phyloP scores from a whole-genome alignment of 2,113 vertebrate genomes.

The Lichenostomus cassidix region DNA sequence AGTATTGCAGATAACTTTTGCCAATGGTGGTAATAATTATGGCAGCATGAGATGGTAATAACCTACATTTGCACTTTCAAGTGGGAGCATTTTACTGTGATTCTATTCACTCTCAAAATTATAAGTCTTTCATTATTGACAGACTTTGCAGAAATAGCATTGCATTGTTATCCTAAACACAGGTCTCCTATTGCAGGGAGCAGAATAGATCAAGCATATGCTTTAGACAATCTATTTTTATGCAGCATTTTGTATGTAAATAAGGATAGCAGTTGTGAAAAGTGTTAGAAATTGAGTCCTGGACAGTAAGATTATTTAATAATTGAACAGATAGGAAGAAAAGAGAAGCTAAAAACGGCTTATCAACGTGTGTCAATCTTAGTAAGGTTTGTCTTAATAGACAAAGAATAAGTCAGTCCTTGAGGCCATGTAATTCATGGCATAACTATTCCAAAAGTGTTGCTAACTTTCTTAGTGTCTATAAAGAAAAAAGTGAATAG shows the following conservation, averaged over 20 bases:
- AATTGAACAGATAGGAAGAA: neutral
- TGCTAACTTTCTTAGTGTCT: neutral
- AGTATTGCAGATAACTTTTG: constrained; percentile 35
- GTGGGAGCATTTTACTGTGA: neutral
- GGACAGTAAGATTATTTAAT: neutral
- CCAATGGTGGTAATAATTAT: neutral
- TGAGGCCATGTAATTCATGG: neutral
- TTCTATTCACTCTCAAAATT: neutral
- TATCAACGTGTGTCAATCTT: neutral
- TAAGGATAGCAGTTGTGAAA: neutral
- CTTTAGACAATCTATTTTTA: neutral
- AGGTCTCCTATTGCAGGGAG: neutral
- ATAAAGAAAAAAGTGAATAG: neutral
- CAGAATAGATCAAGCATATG: neutral
- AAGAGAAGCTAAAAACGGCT: neutral
- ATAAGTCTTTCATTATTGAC: constrained; percentile 21
- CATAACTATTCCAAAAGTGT: neutral
- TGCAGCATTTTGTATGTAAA: constrained; percentile 4
- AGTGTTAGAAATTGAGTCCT: neutral
- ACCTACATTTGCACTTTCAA: constrained; percentile 10
- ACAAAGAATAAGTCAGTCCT: neutral
- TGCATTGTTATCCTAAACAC: neutral
- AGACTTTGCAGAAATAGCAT: neutral
- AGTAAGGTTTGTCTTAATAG: neutral
- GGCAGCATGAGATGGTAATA: constrained; percentile 10